phyloP scores from a whole-genome alignment of 2,797 vertebrate genomes.

The Poecilia picta region DNA sequence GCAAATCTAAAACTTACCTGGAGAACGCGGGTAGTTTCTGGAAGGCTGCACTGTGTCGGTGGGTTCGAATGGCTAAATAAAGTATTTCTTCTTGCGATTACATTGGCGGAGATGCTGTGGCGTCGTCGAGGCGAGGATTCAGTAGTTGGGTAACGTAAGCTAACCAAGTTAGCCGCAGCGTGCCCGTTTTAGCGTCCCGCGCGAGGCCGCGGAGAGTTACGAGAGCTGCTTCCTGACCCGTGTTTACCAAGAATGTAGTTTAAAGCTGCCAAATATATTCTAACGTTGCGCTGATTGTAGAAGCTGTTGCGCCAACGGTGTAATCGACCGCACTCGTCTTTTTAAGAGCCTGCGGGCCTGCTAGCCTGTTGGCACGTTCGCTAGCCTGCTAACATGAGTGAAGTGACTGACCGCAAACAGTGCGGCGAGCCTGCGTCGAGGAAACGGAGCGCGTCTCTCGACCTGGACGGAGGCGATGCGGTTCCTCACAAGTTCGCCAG shows the following conservation, averaged over 20 bases:
- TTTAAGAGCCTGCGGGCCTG: conserved; percentile 38
- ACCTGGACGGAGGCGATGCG: conserved; percentile 48
- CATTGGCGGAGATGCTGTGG: conserved; percentile 28
- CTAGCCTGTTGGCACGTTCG: conserved; percentile 56
- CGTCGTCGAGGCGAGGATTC: conserved; percentile 27
- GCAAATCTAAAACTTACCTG: conserved; percentile 70
- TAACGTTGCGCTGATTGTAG: background rate
- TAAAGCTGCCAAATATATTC: background rate
- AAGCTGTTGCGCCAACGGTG: background rate
- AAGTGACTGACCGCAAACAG: conserved; percentile 71
- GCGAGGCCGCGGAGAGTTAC: conserved; percentile 63
- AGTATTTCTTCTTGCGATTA: conserved; percentile 10
- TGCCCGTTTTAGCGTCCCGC: conserved; percentile 52
- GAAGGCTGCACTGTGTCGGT: background rate
- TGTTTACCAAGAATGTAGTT: conserved; percentile 52
- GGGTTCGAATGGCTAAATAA: background rate
- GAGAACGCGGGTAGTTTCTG: conserved; percentile 29
- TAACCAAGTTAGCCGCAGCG: conserved; percentile 61
- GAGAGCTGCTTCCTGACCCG: conserved; percentile 58
- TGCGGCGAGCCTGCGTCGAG: conserved; percentile 70
- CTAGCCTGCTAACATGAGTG: conserved; percentile 78
- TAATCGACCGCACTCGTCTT: conserved; percentile 6
- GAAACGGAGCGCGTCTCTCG: conserved; percentile 76
- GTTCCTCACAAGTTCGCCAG: conserved; percentile 72
- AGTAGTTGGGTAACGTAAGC: conserved; percentile 52